These are phyloP conservation scores for Sceloporus undulatus DNA, from an alignment of 2,113 vertebrate species.

Conservation along the genomic window DNA sequence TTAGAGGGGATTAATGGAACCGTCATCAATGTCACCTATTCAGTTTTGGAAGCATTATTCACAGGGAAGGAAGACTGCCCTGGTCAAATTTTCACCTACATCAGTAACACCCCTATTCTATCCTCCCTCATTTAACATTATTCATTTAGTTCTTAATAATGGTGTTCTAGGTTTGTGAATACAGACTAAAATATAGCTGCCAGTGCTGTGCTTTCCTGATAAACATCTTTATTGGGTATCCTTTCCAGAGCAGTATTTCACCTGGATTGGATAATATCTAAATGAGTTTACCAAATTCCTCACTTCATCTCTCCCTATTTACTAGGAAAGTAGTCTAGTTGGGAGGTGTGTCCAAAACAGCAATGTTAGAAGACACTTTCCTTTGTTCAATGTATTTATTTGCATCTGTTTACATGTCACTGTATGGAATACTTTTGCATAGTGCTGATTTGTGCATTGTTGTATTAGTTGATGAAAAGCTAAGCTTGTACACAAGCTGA, in stretches of 20 bases:
- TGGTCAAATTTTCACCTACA: slow-evolving; percentile 56
- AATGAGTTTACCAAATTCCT: slow-evolving; percentile 3
- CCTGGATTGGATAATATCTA: not conserved
- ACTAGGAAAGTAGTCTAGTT: not conserved
- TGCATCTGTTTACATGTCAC: not conserved
- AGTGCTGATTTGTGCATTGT: not conserved
- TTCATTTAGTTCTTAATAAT: not conserved
- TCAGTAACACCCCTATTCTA: not conserved
- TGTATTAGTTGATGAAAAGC: not conserved
- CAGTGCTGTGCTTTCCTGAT: not conserved
- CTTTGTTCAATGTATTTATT: not conserved
- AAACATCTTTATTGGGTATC: not conserved
- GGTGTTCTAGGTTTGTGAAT: not conserved
- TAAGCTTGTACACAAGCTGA: not conserved
- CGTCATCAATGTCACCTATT: slow-evolving; percentile 23
- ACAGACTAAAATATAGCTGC: not conserved
- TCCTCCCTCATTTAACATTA: not conserved
- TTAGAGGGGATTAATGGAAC: slow-evolving; percentile 69
- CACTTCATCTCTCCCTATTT: not conserved
- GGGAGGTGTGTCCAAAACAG: not conserved
- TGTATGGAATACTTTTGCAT: not conserved
- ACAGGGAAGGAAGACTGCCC: slow-evolving; percentile 29
- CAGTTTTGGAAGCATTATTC: slow-evolving; percentile 5
- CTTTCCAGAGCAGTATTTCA: not conserved
- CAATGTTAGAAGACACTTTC: not conserved